Percentiles rank a stretch among this genome's conserved stretches.
Conservation (phyloP, 2,113 vertebrate species). For the Brienomyrus longianalis region DNA sequence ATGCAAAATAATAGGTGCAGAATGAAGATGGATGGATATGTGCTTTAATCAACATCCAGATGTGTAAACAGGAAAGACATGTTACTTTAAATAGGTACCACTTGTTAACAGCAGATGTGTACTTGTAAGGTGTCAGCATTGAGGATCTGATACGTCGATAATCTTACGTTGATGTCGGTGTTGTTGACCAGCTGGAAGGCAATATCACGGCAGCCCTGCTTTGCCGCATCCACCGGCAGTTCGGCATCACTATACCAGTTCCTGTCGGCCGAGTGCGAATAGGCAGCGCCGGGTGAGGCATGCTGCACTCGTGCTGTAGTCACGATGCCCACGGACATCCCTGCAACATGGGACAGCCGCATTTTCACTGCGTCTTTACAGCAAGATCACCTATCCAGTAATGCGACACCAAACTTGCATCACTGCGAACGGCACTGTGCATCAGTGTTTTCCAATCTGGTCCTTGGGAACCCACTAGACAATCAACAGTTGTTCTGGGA, state of each 20-base stretch:
- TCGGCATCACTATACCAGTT: conserved; percentile 63
- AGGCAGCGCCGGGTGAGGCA: conserved; percentile 60
- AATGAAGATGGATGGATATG: not conserved
- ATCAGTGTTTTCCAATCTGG: not conserved
- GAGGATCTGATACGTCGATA: not conserved
- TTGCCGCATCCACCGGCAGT: conserved; percentile 33
- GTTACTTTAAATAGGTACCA: not conserved
- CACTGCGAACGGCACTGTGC: not conserved
- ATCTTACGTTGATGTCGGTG: conserved; percentile 65
- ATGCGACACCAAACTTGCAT: not conserved
- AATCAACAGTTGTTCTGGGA: not conserved
- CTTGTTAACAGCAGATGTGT: not conserved
- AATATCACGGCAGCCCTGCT: conserved; percentile 60
- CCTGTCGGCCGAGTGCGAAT: conserved; percentile 57
- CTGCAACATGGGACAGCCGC: conserved; percentile 37
- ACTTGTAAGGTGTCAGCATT: not conserved
- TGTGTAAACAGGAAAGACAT: not conserved
- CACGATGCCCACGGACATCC: conserved; percentile 70
- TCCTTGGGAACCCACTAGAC: not conserved
- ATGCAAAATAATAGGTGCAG: not conserved
- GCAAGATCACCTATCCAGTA: not conserved
- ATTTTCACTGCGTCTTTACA: not conserved
- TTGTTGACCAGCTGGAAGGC: conserved; percentile 65
- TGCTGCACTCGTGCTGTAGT: conserved; percentile 70
- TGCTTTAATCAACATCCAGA: not conserved